A percentile compares a stretch with the other conserved stretches of the same genome.
phyloP scores from a whole-genome alignment of 2,888 invertebrate species.

The Xylocampa areola region DNA sequence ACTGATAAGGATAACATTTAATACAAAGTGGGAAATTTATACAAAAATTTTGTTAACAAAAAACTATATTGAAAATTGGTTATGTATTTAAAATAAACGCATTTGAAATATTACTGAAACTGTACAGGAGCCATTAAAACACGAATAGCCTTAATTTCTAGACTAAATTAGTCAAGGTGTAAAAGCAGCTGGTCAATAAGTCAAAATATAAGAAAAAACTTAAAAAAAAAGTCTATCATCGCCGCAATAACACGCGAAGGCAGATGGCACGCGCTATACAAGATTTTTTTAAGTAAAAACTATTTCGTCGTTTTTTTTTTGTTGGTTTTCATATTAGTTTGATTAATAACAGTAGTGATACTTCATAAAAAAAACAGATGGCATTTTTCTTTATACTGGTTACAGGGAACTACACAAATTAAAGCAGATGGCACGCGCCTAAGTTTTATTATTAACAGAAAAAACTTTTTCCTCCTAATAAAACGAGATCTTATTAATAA shows the following conservation, averaged over 20 bases:
- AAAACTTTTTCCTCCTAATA: too few relatives aligned
- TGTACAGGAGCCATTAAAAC: background rate
- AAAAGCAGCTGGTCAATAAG: constrained; percentile 50
- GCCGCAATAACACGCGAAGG: constrained; percentile 37
- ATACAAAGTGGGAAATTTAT: too few relatives aligned
- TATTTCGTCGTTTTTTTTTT: background rate
- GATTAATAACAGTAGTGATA: background rate
- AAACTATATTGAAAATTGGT: too few relatives aligned
- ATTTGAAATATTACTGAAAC: background rate
- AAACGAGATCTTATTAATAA: too few relatives aligned
- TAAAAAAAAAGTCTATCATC: constrained; percentile 39
- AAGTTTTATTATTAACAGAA: background rate
- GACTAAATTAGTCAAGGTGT: constrained; percentile 44
- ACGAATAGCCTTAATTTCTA: constrained; percentile 3
- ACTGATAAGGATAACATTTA: too few relatives aligned
- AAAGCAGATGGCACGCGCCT: constrained; percentile 12
- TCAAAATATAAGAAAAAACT: constrained; percentile 42
- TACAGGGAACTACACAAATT: background rate
- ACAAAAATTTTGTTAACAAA: too few relatives aligned
- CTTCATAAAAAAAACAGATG: background rate
- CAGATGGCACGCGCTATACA: constrained; percentile 65
- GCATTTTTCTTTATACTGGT: too few relatives aligned
- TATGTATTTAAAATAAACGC: too few relatives aligned
- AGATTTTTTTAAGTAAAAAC: constrained; percentile 12
- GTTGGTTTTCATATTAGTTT: background rate